Evolutionary conservation across 2,113 vertebrate species (phyloP).

Genomic region (Polypterus bichir): DNA sequence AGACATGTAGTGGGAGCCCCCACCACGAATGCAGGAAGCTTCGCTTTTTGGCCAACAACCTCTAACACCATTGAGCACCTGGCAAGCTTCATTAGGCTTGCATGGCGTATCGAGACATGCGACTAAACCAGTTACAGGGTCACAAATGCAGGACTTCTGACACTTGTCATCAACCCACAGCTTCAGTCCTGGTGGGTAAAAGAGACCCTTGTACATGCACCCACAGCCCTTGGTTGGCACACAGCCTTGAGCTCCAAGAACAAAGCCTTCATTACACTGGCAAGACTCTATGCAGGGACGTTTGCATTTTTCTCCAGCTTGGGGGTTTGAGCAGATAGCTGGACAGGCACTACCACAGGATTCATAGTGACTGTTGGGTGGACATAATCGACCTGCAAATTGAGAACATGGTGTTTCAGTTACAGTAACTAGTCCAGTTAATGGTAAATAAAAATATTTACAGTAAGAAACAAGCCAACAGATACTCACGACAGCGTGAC

Average conservation of each 20-base stretch:
- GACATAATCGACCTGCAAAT: neutral
- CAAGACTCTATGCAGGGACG: neutral
- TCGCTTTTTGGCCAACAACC: neutral
- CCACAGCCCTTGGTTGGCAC: constrained; percentile 26
- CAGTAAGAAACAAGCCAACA: too few species aligned
- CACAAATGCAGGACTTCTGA: constrained; percentile 26
- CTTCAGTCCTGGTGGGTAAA: constrained; percentile 22
- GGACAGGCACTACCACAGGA: neutral
- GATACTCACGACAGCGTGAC: constrained; percentile 27
- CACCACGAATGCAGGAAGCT: constrained; percentile 2
- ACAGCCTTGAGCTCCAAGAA: constrained; percentile 22
- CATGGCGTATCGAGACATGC: constrained; percentile 28
- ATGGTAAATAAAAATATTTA: too few species aligned
- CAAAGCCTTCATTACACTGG: neutral
- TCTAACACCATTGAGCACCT: neutral
- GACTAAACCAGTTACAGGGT: constrained; percentile 9
- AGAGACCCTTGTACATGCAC: constrained; percentile 21
- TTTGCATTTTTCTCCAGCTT: neutral
- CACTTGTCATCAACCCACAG: constrained; percentile 37
- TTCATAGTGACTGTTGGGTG: constrained; percentile 14
- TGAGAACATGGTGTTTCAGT: too few species aligned
- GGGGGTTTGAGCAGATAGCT: neutral
- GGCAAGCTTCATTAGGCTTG: accelerated
- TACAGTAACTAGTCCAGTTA: too few species aligned
- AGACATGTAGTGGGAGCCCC: constrained; percentile 4